Base-by-base conservation (phyloP, 2,113 vertebrate genomes). In the Brachyhypopomus gauderio region DNA sequence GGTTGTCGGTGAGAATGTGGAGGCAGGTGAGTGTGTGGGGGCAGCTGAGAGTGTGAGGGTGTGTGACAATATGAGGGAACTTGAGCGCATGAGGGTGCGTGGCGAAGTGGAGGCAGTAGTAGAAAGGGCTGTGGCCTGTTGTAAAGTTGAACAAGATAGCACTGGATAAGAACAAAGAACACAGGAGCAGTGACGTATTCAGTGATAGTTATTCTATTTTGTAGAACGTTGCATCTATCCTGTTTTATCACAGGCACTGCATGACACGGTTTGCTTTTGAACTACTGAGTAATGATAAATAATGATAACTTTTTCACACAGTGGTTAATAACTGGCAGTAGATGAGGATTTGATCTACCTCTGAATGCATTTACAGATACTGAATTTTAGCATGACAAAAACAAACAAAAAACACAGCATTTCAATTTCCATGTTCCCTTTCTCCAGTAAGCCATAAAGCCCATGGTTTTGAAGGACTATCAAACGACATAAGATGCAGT, bases 281-380 rank as follows among this genome's bases (percentile, higher is more conserved):
- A 27, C 12, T 27, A 27, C 23, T 12, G 20, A 5, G 17, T 17
- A 16, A 67, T 34, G 34, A 67, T 19, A 1, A 19, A 6, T 30
- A 30, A 30, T 30, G 30, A 30, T 30, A 30, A 30, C 30, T 1
- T 30, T 30, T 30, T 30, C 30, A 30, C 30, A 30, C 30, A 30
- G 30, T 30, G 30, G 30, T 30, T 30, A 30, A 30, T 30, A 30
- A 30, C 30, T 30, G 30, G 30, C 30, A 30, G 30, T 30, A 30
- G 30, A 30, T 30, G 83, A 45, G 74, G 69, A 70, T 30, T 72
- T 59, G 77, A 79, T 81, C 78, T 79, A 34, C 23, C 36, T 23
- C 19, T 25, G 52, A 72, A 81, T 30, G 1, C 6, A 2, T 45
- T 80, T 74, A 52, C 67, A 73, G 45, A 73, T 23, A 41, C 17